These are phyloP conservation scores for Perithous albicinctus DNA, from an alignment of 2,888 invertebrate species.

Conservation along the genomic window DNA sequence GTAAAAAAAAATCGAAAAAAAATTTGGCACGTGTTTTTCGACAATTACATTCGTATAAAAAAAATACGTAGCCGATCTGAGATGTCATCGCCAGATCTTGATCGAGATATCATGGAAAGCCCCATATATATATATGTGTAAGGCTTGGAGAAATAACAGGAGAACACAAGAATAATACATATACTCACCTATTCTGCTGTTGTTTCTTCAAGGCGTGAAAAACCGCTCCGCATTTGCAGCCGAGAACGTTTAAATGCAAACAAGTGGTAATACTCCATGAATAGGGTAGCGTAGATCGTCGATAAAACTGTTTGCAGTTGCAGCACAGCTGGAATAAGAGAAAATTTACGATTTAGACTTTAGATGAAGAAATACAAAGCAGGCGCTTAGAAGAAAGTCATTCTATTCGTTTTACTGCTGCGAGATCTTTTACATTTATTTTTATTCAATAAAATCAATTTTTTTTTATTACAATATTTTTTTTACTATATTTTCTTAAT, in stretches of 20 bases:
- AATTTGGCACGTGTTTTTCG: too few relatives aligned
- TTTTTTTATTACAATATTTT: too few relatives aligned
- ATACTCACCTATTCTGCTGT: too few relatives aligned
- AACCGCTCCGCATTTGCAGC: conserved; percentile 14
- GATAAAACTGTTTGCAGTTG: not conserved
- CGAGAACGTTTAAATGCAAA: conserved; percentile 14
- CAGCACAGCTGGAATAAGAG: conserved; percentile 1
- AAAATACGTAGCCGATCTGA: too few relatives aligned
- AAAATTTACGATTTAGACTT: not conserved
- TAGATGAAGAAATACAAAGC: not conserved
- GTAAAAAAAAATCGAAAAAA: too few relatives aligned
- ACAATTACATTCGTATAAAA: too few relatives aligned
- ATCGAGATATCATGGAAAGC: not conserved
- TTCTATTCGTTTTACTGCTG: not conserved
- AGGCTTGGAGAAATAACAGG: too few relatives aligned
- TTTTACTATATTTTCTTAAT: too few relatives aligned
- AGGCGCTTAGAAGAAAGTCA: not conserved
- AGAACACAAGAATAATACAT: too few relatives aligned
- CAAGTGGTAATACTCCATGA: conserved; percentile 15
- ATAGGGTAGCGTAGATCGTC: not conserved
- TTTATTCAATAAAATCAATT: not conserved
- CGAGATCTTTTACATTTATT: not conserved
- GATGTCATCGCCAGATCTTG: too few relatives aligned
- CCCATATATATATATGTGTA: not conserved
- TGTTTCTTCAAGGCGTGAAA: conserved; percentile 3